Conservation (phyloP, 2,113 vertebrate species). For the Eurystomus gularis region DNA sequence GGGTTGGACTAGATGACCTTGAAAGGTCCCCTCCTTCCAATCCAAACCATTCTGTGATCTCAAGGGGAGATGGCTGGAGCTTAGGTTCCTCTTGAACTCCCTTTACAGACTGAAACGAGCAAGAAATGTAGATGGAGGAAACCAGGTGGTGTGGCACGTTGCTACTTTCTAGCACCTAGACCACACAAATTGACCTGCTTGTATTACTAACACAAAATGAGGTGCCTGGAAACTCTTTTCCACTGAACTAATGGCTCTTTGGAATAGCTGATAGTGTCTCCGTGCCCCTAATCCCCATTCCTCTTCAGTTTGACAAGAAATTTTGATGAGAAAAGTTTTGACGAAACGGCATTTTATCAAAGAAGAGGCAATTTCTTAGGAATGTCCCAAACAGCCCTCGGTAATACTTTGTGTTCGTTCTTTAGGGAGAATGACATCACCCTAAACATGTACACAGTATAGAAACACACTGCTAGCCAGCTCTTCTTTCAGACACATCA, state of each 20-base stretch:
- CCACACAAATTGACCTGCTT: not conserved
- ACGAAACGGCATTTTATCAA: not conserved
- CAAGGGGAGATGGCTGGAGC: not conserved
- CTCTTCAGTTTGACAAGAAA: not conserved
- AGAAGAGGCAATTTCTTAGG: not conserved
- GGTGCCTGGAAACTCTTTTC: not conserved
- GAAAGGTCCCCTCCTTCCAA: not conserved
- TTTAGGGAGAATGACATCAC: not conserved
- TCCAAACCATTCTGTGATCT: not conserved
- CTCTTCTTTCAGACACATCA: not conserved
- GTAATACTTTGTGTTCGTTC: not conserved
- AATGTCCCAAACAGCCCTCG: not conserved
- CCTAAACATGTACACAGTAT: not conserved
- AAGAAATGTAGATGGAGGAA: not conserved
- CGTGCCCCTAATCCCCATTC: not conserved
- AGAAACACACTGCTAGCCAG: not conserved
- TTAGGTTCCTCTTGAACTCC: not conserved
- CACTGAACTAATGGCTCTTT: not conserved
- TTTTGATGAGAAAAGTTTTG: not conserved
- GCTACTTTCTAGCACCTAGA: not conserved
- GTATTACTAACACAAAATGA: not conserved
- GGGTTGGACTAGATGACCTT: not conserved
- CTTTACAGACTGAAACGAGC: not conserved
- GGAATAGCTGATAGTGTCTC: not conserved
- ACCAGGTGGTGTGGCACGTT: not conserved